Evolutionary conservation across 2,797 vertebrate genomes (phyloP), one percentile per base, ranked within the genome.

Genomic region (Onychomys torridus): DNA sequence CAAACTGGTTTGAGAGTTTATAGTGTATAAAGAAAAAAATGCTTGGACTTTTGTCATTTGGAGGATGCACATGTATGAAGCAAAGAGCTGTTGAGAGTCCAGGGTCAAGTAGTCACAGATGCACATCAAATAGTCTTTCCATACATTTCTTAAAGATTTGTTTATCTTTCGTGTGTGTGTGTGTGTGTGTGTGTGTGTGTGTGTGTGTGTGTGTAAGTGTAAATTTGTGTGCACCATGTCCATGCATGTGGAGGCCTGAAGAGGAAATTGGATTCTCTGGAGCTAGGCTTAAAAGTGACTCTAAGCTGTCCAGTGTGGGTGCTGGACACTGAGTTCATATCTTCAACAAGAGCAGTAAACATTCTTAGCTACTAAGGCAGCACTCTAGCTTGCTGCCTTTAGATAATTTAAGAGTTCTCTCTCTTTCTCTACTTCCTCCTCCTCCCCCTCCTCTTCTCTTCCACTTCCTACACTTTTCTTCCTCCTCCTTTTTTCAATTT

Each of bases 11-110:
- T 29, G 40, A 3, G 27, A 25, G 5, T 2, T 29, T 78, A 14
- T 1, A 0, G 78, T 6, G 1, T 43, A 52, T 19, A 0, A 2
- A 19, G 43, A 16, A 55, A 37, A 37, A 77, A 14, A 9, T 40
- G 27, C 10, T 16, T 19, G 29, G 40, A 65, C 29, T 25, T 75
- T 13, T 6, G 37, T 75, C 29, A 6, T 75, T 85, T n/a, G 21
- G 23, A 90, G 67, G 84, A 78, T 16, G 2, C 17, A 61, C 5
- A 27, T 1, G 4, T 7, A 79, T 11, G 23, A 8, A 76, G 46
- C 14, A 32, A 12, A n/a, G 40, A 79, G 27, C 23, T 57, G 8
- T 25, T 77, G 1, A 46, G 40, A 78, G 34, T 21, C n/a, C 37
- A 2, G 9, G 69, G 55, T 79, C 77, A 76, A 19, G 10, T 6